A percentile compares a stretch with the other conserved stretches of the same genome.
phyloP scores from a whole-genome alignment of 2,888 invertebrate genomes.

The Aphidoletes aphidimyza region DNA sequence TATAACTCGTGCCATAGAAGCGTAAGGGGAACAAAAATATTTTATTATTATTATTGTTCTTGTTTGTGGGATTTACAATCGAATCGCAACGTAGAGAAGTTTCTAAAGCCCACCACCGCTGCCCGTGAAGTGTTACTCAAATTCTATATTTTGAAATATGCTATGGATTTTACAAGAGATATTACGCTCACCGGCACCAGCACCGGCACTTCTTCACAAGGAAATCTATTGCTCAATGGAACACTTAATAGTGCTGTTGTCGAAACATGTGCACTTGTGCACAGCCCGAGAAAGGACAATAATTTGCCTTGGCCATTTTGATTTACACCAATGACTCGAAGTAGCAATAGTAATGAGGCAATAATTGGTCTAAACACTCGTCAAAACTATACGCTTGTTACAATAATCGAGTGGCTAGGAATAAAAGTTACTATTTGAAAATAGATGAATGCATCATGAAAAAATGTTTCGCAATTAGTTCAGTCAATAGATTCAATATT shows the following conservation, averaged over 20 bases:
- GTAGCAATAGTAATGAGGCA: neutral
- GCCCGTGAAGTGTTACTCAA: neutral
- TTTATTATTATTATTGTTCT: constrained; percentile 33
- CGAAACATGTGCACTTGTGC: neutral
- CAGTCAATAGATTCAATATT: too few species aligned
- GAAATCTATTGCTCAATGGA: neutral
- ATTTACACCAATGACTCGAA: constrained; percentile 20
- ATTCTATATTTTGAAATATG: neutral
- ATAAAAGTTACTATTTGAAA: too few species aligned
- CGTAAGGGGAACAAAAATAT: neutral
- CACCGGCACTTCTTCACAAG: neutral
- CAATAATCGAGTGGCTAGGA: too few species aligned
- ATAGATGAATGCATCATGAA: too few species aligned
- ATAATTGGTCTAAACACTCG: neutral
- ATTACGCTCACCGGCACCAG: neutral
- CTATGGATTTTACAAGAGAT: constrained; percentile 1
- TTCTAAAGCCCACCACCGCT: neutral
- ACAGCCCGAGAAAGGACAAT: constrained; percentile 4
- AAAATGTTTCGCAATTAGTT: too few species aligned
- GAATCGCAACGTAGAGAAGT: neutral
- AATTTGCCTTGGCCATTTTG: constrained; percentile 5
- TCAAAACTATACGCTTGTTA: too few species aligned
- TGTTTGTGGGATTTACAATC: neutral
- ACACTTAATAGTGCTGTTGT: neutral
- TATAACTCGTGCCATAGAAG: neutral